Conservation (phyloP, 1,140 invertebrate genomes). For the Berghia stephanieae region DNA sequence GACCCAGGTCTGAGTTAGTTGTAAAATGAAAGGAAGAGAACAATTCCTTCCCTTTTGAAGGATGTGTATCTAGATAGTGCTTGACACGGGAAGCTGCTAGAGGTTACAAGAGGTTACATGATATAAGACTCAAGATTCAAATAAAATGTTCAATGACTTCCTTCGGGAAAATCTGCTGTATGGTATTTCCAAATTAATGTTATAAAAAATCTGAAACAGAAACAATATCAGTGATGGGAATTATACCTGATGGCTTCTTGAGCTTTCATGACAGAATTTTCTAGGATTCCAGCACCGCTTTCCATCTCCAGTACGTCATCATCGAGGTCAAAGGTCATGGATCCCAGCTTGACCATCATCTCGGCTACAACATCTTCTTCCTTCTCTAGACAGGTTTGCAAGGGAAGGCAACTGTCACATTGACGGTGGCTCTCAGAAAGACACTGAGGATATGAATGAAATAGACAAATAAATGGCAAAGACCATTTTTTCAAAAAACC, state of each 20-base stretch:
- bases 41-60: too few species aligned
- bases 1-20: too few species aligned
- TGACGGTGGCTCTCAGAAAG: constrained; percentile 37
- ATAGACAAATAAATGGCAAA: not conserved
- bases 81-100: too few species aligned
- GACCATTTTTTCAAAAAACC: too few species aligned
- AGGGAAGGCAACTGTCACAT: constrained; percentile 50
- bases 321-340: constrained; percentile 32
- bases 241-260: constrained; percentile 26
- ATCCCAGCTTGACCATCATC: constrained; percentile 38
- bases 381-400: constrained; percentile 46
- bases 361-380: constrained; percentile 45
- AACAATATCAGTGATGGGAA: too few species aligned
- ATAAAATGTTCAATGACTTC: not conserved
- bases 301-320: not conserved
- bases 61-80: too few species aligned
- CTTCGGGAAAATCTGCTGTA: not conserved
- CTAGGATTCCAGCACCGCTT: constrained; percentile 27
- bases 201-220: too few species aligned
- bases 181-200: too few species aligned
- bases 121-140: not conserved
- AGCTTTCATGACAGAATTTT: not conserved
- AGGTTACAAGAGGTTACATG: too few species aligned
- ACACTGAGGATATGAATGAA: constrained; percentile 17
- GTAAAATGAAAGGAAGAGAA: too few species aligned